These are phyloP conservation scores for Drosophila truncata DNA, from an alignment of 1,140 invertebrate species.

Conservation along the genomic window DNA sequence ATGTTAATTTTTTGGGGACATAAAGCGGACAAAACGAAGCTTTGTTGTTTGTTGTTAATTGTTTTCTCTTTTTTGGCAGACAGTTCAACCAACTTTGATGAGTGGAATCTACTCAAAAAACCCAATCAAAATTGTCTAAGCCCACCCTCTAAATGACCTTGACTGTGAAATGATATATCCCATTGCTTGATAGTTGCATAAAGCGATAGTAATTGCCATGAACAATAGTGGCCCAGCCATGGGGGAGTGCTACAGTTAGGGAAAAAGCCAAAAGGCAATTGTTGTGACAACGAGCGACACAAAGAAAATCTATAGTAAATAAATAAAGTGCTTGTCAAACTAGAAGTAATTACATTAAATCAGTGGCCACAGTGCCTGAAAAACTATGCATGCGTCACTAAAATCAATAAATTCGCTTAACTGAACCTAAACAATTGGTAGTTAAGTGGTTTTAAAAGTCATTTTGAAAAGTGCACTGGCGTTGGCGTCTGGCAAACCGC, in stretches of 20 bases:
- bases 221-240: conserved; percentile 49
- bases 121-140: conserved; percentile 23
- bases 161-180: conserved; percentile 61
- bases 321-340: conserved; percentile 42
- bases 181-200: conserved; percentile 60
- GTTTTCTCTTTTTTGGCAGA: background rate
- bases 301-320: conserved; percentile 18
- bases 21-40: conserved; percentile 2
- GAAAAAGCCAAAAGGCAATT: conserved; percentile 61
- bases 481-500: conserved; percentile 11
- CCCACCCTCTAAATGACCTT: conserved; percentile 56
- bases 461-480: background rate
- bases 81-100: conserved; percentile 33
- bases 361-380: background rate
- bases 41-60: conserved; percentile 20
- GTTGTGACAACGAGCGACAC: conserved; percentile 18
- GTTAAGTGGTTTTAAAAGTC: background rate
- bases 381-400: conserved; percentile 8
- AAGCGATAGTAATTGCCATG: conserved; percentile 58
- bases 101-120: background rate
- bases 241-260: conserved; percentile 54
- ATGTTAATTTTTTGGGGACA: conserved; percentile 34
- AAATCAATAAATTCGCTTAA: background rate
- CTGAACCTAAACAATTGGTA: background rate
- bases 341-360: conserved; percentile 18